Conservation (phyloP, 2,888 invertebrate species). For the Aspidapion aeneum region DNA sequence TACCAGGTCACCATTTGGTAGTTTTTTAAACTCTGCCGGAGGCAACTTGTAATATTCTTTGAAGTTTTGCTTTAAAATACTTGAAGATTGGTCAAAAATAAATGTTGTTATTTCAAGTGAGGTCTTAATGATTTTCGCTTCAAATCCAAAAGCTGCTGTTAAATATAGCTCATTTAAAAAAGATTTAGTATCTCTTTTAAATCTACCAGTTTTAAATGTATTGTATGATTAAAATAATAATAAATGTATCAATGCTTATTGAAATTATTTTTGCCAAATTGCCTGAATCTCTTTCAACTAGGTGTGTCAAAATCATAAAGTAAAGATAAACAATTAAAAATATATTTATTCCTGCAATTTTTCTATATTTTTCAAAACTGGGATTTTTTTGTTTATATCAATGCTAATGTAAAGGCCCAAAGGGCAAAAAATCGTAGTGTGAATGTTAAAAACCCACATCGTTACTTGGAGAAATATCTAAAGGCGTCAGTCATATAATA, state of each 20-base stretch:
- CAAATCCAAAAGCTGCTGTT: not conserved
- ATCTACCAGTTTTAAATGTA: slow-evolving; percentile 6
- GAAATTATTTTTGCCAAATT: slow-evolving; percentile 2
- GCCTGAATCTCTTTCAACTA: not conserved
- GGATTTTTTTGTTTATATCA: not conserved
- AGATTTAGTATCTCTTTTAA: not conserved
- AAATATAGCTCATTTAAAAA: not conserved
- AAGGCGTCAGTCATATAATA: no score
- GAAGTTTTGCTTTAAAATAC: slow-evolving; percentile 5
- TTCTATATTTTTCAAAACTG: not conserved
- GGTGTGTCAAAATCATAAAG: not conserved
- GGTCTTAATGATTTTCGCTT: not conserved
- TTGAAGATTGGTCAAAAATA: not conserved
- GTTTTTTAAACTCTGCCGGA: slow-evolving; percentile 11
- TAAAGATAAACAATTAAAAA: slow-evolving; percentile 9
- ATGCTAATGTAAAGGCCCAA: not conserved
- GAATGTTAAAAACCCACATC: slow-evolving; percentile 8
- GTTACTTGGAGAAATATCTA: not conserved
- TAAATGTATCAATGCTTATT: slow-evolving; percentile 5
- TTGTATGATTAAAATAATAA: not conserved
- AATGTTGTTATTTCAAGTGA: not conserved
- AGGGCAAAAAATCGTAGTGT: slow-evolving; percentile 5
- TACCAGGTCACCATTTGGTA: slow-evolving; percentile 16
- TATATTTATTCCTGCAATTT: slow-evolving; percentile 3
- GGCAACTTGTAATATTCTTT: slow-evolving; percentile 15